Evolutionary conservation across 2,113 vertebrate species (phyloP).

Genomic region (Lasiurus borealis): DNA sequence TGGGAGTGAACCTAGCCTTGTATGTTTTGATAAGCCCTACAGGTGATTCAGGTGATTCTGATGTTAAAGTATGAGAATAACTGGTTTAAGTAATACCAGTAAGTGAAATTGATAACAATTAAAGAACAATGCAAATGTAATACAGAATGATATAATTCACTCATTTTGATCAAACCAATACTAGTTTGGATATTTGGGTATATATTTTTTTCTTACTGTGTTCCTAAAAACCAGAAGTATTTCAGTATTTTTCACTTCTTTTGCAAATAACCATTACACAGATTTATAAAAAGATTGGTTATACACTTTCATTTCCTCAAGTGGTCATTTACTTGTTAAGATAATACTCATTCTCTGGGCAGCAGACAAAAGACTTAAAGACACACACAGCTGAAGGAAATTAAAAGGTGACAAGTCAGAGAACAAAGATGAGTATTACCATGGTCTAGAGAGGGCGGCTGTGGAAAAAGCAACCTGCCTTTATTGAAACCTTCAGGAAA

Average conservation of each 20-base stretch:
- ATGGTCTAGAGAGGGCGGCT: not conserved
- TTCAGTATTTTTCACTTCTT: slow-evolving; percentile 39
- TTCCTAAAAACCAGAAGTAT: slow-evolving; percentile 19
- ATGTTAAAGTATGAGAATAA: not conserved
- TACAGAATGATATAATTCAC: not conserved
- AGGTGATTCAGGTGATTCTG: not conserved
- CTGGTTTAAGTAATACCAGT: not conserved
- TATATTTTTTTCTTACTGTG: slow-evolving; percentile 6
- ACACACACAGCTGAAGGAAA: slow-evolving; percentile 65
- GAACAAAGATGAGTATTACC: not conserved
- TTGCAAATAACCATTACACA: slow-evolving; percentile 52
- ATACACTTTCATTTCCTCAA: slow-evolving; percentile 67
- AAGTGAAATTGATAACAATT: not conserved
- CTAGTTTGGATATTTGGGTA: not conserved
- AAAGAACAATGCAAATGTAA: not conserved
- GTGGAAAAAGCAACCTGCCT: not conserved
- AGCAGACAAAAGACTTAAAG: slow-evolving; percentile 64
- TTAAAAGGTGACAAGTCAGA: slow-evolving; percentile 21
- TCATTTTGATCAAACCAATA: not conserved
- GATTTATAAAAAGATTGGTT: slow-evolving; percentile 64
- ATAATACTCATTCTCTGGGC: slow-evolving; percentile 56
- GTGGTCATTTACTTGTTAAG: slow-evolving; percentile 55
- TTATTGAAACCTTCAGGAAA: slow-evolving; percentile 57
- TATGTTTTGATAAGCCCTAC: not conserved
- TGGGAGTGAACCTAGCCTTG: not conserved